phyloP scores from a whole-genome alignment of 2,113 vertebrate genomes.

The Cariama cristata region DNA sequence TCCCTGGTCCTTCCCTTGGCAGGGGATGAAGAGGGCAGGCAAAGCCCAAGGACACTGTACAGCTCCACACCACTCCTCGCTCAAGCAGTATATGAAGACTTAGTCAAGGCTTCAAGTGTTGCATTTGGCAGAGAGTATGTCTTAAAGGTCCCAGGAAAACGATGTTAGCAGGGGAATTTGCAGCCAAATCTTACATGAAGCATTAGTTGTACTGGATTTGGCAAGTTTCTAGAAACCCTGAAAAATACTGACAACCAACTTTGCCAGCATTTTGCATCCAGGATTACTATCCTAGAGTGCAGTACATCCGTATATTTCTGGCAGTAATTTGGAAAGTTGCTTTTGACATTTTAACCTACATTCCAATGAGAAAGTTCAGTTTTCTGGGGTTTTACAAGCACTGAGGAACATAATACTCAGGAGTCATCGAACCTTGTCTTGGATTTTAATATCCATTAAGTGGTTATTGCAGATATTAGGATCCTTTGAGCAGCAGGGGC shows the following conservation, averaged over 20 bases:
- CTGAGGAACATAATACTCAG: background rate
- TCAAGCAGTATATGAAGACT: fast-evolving
- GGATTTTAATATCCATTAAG: slow-evolving; percentile 8
- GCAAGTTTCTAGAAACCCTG: background rate
- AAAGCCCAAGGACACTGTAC: background rate
- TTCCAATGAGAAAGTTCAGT: background rate
- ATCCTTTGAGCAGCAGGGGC: background rate
- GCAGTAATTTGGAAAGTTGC: background rate
- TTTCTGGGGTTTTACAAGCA: background rate
- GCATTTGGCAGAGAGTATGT: background rate
- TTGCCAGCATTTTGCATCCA: background rate
- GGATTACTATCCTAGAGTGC: background rate
- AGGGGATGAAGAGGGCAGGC: background rate
- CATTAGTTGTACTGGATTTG: background rate
- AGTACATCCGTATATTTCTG: background rate
- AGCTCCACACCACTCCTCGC: background rate
- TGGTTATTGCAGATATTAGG: background rate
- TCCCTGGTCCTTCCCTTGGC: background rate
- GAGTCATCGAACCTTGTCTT: background rate
- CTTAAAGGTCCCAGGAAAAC: background rate
- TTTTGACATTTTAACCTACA: slow-evolving; percentile 19
- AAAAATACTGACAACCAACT: background rate
- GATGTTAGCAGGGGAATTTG: background rate
- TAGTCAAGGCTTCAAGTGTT: background rate
- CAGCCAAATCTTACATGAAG: background rate